phyloP scores from a whole-genome alignment of 1,140 invertebrate genomes.

The Trachymyrmex cornetzi region DNA sequence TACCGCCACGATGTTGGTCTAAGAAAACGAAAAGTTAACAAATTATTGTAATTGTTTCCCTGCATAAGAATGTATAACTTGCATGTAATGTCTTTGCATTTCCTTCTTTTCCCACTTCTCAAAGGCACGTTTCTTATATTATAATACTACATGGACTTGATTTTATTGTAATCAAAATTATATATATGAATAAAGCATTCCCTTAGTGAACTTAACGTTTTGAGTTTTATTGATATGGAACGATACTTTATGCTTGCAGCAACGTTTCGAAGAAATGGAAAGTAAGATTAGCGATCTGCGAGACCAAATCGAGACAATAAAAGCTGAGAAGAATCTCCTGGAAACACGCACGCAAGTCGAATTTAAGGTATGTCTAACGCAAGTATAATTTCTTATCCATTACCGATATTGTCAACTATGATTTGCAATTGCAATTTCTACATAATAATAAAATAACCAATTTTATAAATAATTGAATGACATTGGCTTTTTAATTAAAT shows the following conservation, averaged over 20 bases:
- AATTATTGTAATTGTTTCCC: constrained; percentile 32
- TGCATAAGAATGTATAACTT: constrained; percentile 32
- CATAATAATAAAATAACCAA: not conserved
- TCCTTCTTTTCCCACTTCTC: constrained; percentile 1
- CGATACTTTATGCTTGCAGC: constrained; percentile 82
- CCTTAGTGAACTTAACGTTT: constrained; percentile 64
- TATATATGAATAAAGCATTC: constrained; percentile 77
- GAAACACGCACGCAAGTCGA: constrained; percentile 83
- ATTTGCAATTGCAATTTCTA: not conserved
- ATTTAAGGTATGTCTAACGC: constrained; percentile 78
- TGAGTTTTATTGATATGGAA: constrained; percentile 81
- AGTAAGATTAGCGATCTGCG: constrained; percentile 84
- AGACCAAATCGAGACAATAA: constrained; percentile 82
- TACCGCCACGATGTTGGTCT: constrained; percentile 82
- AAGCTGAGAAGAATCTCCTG: constrained; percentile 82
- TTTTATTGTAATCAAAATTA: constrained; percentile 70
- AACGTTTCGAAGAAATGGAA: constrained; percentile 86
- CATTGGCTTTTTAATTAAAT: constrained; percentile 15
- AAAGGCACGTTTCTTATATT: constrained; percentile 30
- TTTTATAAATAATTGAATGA: constrained; percentile 6
- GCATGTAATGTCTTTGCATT: constrained; percentile 51
- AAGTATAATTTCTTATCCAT: constrained; percentile 50
- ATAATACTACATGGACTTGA: constrained; percentile 22
- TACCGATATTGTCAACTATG: not conserved
- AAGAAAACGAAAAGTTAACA: constrained; percentile 81